Conservation (phyloP, 2,113 vertebrate species). For the Cisticola juncidis region DNA sequence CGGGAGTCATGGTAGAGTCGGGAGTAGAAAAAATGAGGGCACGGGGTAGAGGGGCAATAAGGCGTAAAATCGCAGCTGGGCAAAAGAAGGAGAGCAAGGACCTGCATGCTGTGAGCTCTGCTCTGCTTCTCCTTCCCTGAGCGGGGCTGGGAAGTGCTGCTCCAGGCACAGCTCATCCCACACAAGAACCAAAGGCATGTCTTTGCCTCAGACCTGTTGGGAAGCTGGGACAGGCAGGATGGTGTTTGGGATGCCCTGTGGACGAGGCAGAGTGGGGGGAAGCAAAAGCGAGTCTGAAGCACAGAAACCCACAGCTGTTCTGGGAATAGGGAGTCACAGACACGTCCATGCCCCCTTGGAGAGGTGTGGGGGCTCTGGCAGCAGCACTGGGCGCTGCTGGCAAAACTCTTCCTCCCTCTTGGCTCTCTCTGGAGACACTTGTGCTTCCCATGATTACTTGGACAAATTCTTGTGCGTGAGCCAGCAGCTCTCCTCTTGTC, state of each 20-base stretch:
- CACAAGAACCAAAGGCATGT: not conserved
- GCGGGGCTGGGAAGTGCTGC: not conserved
- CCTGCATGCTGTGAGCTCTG: not conserved
- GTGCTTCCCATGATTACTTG: not conserved
- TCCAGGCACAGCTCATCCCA: not conserved
- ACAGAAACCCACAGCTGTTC: not conserved
- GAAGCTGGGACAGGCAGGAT: not conserved
- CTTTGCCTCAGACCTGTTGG: not conserved
- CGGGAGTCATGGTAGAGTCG: not conserved
- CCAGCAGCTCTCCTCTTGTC: conserved; percentile 50
- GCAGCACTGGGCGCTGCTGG: not conserved
- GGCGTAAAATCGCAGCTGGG: not conserved
- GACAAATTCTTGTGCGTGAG: not conserved
- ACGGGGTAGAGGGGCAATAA: not conserved
- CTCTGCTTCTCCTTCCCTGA: not conserved
- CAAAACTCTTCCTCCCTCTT: not conserved
- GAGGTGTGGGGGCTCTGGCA: not conserved
- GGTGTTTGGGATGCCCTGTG: not conserved
- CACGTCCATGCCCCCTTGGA: not conserved
- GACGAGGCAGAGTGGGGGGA: not conserved
- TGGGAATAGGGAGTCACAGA: not conserved
- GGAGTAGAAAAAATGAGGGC: conserved; percentile 4
- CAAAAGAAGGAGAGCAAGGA: not conserved
- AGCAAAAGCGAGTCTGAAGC: not conserved
- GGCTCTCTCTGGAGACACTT: not conserved